Evolutionary conservation across 1,140 invertebrate genomes (phyloP).

Genomic region (Lethrus apterus): DNA sequence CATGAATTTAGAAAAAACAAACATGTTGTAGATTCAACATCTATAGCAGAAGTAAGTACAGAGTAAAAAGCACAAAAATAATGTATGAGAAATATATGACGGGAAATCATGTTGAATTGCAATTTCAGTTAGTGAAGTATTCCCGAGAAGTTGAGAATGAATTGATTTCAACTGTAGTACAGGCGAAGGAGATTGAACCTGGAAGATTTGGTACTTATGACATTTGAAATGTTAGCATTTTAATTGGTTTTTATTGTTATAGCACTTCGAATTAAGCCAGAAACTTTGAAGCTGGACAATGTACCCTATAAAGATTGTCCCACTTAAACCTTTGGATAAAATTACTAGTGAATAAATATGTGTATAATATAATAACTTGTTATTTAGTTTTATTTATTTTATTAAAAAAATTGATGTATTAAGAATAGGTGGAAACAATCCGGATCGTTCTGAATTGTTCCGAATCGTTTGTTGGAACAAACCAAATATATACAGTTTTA

Average conservation of each 20-base stretch:
- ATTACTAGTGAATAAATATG: too few relatives aligned
- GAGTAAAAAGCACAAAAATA: not conserved
- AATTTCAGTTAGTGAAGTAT: conserved; percentile 53
- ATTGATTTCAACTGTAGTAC: conserved; percentile 55
- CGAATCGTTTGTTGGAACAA: too few relatives aligned
- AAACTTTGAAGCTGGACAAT: conserved; percentile 50
- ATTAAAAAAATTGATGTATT: too few relatives aligned
- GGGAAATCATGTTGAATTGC: too few relatives aligned
- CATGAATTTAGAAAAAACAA: conserved; percentile 57
- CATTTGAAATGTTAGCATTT: not conserved
- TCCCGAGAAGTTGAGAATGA: conserved; percentile 56
- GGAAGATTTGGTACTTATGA: conserved; percentile 47
- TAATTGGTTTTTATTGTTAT: conserved; percentile 8
- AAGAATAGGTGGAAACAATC: too few relatives aligned
- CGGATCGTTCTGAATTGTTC: too few relatives aligned
- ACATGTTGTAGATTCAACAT: conserved; percentile 44
- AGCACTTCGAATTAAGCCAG: conserved; percentile 46
- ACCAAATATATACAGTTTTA: too few relatives aligned
- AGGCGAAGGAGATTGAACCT: conserved; percentile 51
- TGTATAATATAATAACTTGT: too few relatives aligned
- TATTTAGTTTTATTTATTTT: too few relatives aligned
- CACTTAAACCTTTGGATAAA: not conserved
- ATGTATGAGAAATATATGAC: conserved; percentile 11
- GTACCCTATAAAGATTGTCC: conserved; percentile 41
- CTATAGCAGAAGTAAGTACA: conserved; percentile 49